Percentiles rank a stretch among this genome's conserved stretches.
Conservation (phyloP, 1,140 invertebrate species). For the Galleria mellonella region DNA sequence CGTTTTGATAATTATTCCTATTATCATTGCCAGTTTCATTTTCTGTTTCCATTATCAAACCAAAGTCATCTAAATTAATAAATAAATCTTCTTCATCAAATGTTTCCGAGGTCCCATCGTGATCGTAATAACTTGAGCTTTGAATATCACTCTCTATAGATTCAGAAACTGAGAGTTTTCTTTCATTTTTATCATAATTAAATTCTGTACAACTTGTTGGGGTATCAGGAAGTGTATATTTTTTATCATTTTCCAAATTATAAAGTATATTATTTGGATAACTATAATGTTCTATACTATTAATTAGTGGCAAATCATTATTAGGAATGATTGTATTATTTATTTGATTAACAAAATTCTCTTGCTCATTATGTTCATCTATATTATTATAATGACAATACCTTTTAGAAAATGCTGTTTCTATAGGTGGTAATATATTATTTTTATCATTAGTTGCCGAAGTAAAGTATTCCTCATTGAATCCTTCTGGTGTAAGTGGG, state of each 20-base stretch:
- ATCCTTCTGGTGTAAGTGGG: conserved; percentile 48
- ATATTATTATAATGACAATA: conserved; percentile 55
- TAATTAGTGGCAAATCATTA: conserved; percentile 28
- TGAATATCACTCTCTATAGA: conserved; percentile 61
- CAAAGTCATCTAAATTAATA: conserved; percentile 62
- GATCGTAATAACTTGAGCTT: conserved; percentile 58
- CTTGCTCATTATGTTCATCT: conserved; percentile 33
- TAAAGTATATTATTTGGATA: conserved; percentile 65
- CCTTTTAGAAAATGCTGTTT: conserved; percentile 68
- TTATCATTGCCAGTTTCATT: conserved; percentile 13
- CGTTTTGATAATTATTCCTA: conserved; percentile 13
- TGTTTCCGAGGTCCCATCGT: conserved; percentile 58
- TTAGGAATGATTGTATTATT: conserved; percentile 20
- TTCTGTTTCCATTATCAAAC: conserved; percentile 46
- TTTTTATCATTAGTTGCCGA: conserved; percentile 30
- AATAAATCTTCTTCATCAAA: conserved; percentile 65
- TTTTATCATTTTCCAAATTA: conserved; percentile 48
- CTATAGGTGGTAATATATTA: conserved; percentile 59
- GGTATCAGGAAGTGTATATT: conserved; percentile 54
- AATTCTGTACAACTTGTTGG: conserved; percentile 64
- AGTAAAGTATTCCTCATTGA: conserved; percentile 54
- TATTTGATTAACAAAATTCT: conserved; percentile 17
- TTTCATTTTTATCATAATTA: conserved; percentile 46
- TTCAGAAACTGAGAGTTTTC: conserved; percentile 56
- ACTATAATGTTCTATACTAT: conserved; percentile 64